Conservation (phyloP, 2,113 vertebrate species). For the Tachycineta bicolor region DNA sequence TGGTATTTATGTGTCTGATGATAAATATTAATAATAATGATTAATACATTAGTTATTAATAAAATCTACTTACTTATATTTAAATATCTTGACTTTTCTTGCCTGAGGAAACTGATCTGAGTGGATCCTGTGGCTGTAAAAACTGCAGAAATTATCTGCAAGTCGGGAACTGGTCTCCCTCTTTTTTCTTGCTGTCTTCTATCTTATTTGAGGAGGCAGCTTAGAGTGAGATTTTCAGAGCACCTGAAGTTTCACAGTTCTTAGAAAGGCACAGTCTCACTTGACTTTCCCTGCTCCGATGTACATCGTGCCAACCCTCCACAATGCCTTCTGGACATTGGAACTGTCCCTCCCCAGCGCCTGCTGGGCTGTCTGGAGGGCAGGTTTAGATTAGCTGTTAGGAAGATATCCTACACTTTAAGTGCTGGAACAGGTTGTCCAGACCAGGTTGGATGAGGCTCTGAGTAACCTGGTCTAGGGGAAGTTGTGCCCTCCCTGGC, state of each 20-base stretch:
- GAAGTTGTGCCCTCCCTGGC: neutral
- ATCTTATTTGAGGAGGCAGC: neutral
- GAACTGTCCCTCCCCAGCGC: accelerated
- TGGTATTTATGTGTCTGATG: neutral
- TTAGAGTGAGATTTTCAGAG: neutral
- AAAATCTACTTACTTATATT: neutral
- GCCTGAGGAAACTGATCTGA: neutral
- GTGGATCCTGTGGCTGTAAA: neutral
- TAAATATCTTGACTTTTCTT: neutral
- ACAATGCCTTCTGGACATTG: neutral
- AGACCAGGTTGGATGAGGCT: neutral
- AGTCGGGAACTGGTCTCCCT: neutral
- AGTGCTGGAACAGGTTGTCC: neutral
- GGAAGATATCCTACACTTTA: neutral
- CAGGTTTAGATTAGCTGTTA: neutral
- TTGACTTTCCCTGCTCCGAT: neutral
- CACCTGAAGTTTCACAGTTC: neutral
- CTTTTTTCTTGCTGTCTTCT: neutral
- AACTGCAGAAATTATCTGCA: neutral
- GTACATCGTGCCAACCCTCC: neutral
- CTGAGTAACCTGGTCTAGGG: neutral
- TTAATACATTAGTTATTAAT: neutral
- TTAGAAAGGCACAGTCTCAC: neutral
- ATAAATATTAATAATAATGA: neutral
- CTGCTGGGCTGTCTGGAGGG: neutral